Percentiles rank a stretch among this genome's conserved stretches.
Evolutionary conservation across 2,113 vertebrate species (phyloP).

Genomic region (Phalacrocorax pelagicus): DNA sequence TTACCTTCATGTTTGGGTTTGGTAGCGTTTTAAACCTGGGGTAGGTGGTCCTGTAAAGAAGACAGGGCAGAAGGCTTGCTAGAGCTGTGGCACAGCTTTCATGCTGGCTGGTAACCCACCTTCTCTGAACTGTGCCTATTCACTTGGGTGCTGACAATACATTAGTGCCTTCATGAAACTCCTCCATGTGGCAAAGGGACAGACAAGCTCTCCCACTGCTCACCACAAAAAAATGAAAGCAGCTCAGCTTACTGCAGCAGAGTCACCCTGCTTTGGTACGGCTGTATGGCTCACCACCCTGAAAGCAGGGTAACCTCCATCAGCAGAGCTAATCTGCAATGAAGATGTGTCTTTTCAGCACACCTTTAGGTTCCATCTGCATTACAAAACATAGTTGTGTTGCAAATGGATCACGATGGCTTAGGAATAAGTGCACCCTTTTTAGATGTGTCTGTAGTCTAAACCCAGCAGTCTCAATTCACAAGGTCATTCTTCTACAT

Average conservation of each 20-base stretch:
- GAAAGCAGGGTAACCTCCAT: neutral
- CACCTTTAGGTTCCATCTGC: neutral
- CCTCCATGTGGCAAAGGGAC: neutral
- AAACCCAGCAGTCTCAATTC: neutral
- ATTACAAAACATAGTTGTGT: neutral
- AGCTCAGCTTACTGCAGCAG: neutral
- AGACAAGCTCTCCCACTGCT: constrained; percentile 8
- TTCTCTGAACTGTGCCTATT: constrained; percentile 28
- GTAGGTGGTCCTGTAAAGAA: neutral
- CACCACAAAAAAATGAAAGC: neutral
- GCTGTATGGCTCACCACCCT: neutral
- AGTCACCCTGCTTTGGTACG: neutral
- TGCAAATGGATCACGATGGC: neutral
- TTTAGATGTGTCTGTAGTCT: neutral
- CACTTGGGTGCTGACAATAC: neutral
- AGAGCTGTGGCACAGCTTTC: constrained; percentile 1
- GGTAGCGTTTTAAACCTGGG: neutral
- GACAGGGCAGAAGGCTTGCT: neutral
- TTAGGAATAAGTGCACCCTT: neutral
- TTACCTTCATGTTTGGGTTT: constrained; percentile 8
- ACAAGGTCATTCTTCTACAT: neutral
- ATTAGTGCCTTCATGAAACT: neutral
- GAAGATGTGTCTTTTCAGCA: neutral
- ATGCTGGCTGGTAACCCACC: neutral
- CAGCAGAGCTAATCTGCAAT: neutral